Base-by-base conservation (phyloP, 2,888 invertebrate genomes). In the Caenorhabditis panamensis region DNA sequence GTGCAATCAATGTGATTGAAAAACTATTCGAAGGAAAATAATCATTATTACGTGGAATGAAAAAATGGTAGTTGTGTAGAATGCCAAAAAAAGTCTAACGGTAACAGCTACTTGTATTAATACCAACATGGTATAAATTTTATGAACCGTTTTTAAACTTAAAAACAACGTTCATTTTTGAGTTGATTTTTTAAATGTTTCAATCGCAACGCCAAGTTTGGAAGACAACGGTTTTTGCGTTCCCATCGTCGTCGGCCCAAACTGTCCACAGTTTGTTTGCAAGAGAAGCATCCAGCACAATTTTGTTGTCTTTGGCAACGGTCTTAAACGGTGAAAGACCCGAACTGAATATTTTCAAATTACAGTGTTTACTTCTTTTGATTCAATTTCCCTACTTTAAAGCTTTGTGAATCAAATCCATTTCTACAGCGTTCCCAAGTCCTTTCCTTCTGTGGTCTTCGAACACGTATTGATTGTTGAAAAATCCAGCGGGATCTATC, bases 281-380 rank as follows among this genome's bases (percentile, higher is more conserved):
- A 36, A 54, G 26, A 11, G 83, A 82, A 22, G 81, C 81, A n/a
- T 81, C 73, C 31, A 85, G 62, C 20, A 83, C 85, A 53, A 85
- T 81, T 22, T 68, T 69, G 37, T 85, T 85, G 41, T 82, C 71
- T 51, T 82, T 82, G 22, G 80, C 75, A 36, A 85, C 85, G 16
- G 85, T 85, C 56, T 85, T 85, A 73, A 82, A 85, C n/a, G 85
- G 85, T 20, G 76, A 66, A 36, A 81, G 67, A 62, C 83, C 82
- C 41, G 51, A 22, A 22, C 84, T 84, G 71, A 24, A 84, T 64
- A 31, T 0, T 18, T 2, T 9, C 11, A 8, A 51, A 24, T 20
- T 47, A 31, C 20, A 47, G 26, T 16, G 28, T 47, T 22, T 22
- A 37, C 13, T n/a, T 26, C 13, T 36, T 24, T 53, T 47, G n/a